phyloP scores from a whole-genome alignment of 2,888 invertebrate genomes.

The Phyllotreta striolata region DNA sequence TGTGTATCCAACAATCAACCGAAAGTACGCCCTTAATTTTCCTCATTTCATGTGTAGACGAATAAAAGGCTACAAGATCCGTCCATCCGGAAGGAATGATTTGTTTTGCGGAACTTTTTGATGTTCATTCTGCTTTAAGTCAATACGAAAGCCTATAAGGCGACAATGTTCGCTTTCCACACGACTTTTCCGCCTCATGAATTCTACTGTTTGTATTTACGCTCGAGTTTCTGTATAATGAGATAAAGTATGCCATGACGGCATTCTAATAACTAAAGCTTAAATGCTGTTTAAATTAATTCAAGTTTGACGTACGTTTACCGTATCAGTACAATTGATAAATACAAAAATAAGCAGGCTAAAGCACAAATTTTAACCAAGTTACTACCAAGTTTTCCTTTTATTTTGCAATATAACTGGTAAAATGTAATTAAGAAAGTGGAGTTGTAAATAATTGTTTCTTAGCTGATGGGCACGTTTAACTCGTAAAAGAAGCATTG shows the following conservation, averaged over 20 bases:
- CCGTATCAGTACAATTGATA: too few species aligned
- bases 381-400: too few species aligned
- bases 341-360: too few species aligned
- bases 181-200: constrained; percentile 19
- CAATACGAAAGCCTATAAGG: constrained; percentile 15
- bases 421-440: too few species aligned
- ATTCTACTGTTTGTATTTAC: constrained; percentile 16
- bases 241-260: constrained; percentile 6
- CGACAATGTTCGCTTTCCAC: constrained; percentile 20
- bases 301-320: too few species aligned
- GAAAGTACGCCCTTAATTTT: constrained; percentile 5
- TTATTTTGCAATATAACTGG: too few species aligned
- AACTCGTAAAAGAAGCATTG: too few species aligned
- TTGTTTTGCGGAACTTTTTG: neutral
- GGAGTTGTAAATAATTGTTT: too few species aligned
- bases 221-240: constrained; percentile 7
- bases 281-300: too few species aligned
- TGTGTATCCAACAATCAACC: constrained; percentile 10
- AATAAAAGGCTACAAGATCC: neutral
- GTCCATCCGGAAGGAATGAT: constrained; percentile 15
- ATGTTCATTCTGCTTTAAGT: constrained; percentile 9
- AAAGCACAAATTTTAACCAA: too few species aligned
- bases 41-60: constrained; percentile 10
- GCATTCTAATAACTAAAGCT: too few species aligned
- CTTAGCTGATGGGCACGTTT: too few species aligned